These are phyloP conservation scores for Oithona nana DNA, from an alignment of 2,888 invertebrate species.

Conservation along the genomic window DNA sequence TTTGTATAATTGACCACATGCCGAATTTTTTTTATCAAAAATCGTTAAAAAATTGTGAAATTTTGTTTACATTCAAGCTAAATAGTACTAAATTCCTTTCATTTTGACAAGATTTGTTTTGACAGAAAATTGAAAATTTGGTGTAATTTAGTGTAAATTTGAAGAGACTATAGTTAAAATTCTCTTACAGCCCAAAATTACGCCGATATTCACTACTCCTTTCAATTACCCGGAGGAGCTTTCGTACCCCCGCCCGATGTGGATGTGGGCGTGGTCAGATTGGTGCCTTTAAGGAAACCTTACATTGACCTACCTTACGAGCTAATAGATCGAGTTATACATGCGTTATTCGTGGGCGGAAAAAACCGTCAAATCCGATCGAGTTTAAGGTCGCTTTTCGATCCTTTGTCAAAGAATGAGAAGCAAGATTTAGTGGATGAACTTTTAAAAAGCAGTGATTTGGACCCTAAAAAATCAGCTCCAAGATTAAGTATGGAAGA, in stretches of 20 bases:
- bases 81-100: too few species aligned
- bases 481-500: not conserved
- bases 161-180: too few species aligned
- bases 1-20: too few species aligned
- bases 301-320: conserved; percentile 53
- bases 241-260: conserved; percentile 91
- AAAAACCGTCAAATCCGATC: not conserved
- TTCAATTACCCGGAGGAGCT: conserved; percentile 67
- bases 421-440: not conserved
- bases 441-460: not conserved
- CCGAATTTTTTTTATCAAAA: too few species aligned
- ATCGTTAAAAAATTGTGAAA: too few species aligned
- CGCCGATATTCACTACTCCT: conserved; percentile 60
- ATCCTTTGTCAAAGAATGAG: not conserved
- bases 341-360: conserved; percentile 57
- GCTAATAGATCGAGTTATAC: conserved; percentile 67
- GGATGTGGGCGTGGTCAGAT: conserved; percentile 74
- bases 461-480: not conserved
- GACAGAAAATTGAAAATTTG: too few species aligned
- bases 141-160: too few species aligned
- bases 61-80: too few species aligned
- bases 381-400: not conserved
- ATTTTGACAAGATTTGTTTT: too few species aligned
- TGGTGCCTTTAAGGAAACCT: conserved; percentile 58
- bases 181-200: too few species aligned